These are phyloP conservation scores for Venustaconcha ellipsiformis DNA, from an alignment of 1,140 invertebrate species.

Conservation along the genomic window DNA sequence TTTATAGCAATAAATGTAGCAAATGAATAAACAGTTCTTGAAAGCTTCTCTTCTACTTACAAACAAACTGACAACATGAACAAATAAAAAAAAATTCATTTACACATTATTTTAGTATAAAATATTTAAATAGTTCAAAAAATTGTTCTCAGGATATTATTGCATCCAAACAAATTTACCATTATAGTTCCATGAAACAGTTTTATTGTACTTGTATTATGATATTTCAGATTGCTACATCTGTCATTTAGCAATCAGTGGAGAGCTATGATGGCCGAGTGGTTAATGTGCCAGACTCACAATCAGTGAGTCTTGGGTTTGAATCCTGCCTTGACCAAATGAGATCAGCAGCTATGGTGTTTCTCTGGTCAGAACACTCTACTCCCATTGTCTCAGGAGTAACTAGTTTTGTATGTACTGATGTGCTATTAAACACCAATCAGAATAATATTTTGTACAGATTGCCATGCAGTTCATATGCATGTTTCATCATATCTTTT, in stretches of 20 bases:
- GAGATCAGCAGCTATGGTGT: no score
- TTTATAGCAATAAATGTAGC: neutral
- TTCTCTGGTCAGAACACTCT: no score
- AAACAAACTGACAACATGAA: neutral
- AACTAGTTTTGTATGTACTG: no score
- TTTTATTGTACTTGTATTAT: conserved; percentile 1
- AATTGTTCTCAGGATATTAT: neutral
- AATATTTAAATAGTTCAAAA: neutral
- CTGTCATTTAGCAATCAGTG: conserved; percentile 1
- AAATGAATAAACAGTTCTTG: neutral
- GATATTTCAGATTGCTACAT: neutral
- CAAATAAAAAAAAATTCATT: no score
- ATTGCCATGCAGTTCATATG: conserved; percentile 3
- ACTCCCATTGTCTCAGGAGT: no score
- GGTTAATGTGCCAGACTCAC: no score
- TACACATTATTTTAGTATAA: no score
- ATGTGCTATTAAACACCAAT: no score
- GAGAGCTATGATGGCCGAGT: no score
- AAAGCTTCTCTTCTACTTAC: neutral
- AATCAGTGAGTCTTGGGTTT: no score
- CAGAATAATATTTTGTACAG: conserved; percentile 1
- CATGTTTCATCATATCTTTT: neutral
- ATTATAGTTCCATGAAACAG: conserved; percentile 3
- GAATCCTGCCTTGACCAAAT: no score
- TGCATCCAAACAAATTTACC: neutral